A percentile compares a stretch with the other conserved stretches of the same genome.
phyloP scores from a whole-genome alignment of 2,888 invertebrate genomes.

The Sarcophaga caerulescens region DNA sequence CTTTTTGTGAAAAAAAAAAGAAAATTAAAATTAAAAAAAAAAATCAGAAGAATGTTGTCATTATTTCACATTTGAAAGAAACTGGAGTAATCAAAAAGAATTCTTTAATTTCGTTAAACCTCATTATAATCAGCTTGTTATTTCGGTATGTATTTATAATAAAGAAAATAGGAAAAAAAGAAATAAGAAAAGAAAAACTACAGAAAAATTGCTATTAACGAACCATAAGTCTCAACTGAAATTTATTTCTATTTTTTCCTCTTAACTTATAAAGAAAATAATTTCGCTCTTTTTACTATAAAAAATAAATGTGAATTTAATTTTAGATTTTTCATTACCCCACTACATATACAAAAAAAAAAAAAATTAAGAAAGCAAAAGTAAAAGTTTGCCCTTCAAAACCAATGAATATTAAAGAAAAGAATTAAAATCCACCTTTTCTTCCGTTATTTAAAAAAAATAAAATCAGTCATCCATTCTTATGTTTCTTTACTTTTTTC shows the following conservation, averaged over 20 bases:
- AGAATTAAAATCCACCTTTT: neutral
- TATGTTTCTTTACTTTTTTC: neutral
- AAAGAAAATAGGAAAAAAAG: neutral
- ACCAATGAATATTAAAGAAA: neutral
- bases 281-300: neutral
- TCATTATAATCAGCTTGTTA: too few relatives aligned
- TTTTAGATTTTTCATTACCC: too few relatives aligned
- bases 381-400: constrained; percentile 55
- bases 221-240: neutral
- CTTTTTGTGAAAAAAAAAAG: too few relatives aligned
- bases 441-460: neutral
- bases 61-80: too few relatives aligned
- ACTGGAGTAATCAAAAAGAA: too few relatives aligned
- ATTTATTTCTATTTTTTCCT: neutral
- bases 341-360: neutral
- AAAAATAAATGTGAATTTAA: neutral
- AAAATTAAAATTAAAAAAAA: too few relatives aligned
- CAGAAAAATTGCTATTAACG: too few relatives aligned
- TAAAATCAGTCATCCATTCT: neutral
- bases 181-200: too few relatives aligned
- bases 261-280: neutral
- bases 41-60: too few relatives aligned
- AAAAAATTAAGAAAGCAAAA: constrained; percentile 34
- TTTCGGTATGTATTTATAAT: neutral
- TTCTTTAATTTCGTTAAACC: too few relatives aligned